Base-by-base conservation (phyloP, 2,113 vertebrate genomes). In the Dolichallabes microphthalmus region DNA sequence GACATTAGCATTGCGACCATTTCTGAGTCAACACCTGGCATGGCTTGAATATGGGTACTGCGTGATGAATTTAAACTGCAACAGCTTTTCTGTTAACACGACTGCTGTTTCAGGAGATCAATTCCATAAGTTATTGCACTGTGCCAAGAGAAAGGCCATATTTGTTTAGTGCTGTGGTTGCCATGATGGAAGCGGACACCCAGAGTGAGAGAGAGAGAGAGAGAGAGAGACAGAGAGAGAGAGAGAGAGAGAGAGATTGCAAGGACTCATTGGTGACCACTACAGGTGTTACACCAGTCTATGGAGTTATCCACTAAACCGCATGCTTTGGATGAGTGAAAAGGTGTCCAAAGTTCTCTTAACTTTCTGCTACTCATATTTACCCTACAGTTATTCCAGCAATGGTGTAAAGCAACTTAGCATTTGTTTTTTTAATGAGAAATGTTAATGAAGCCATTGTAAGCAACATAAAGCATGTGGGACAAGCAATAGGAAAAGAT, bases 11-110 rank as follows among this genome's bases (percentile, higher is more conserved):
- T 89, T 81, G 87, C 71, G 83, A 74, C 85, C 74, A 73, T 85
- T 80, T 78, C 58, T 75, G 86, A 86, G 86, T 90, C 87, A 88
- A 90, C 88, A 88, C 88, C 90, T 90, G 85, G 86, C 88, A 90
- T 83, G 64, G 80, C 77, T 89, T 57, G 87, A 86, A 84, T 85
- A 91, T 82, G 71, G 84, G 85, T 84, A 78, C 32, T 64, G 84
- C 71, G 77, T 86, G 80, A 86, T 87, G 84, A 87, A 88, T 80
- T 79, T 83, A 80, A 77, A 86, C 84, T 52, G 58, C 55, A 81
- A 86, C 80, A 66, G 71, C 66, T 50, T 86, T 84, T 79, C 73
- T 79, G 79, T 78, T 76, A 82, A 73, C 73, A 64, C n/a, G 35
- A 19, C 85, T 68, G 64, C 86, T 85, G 83, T 87, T 86, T 85